Percentiles rank a stretch among this genome's conserved stretches.
These are phyloP conservation scores for Liolophura sinensis DNA, from an alignment of 1,140 invertebrate species.

Conservation along the genomic window DNA sequence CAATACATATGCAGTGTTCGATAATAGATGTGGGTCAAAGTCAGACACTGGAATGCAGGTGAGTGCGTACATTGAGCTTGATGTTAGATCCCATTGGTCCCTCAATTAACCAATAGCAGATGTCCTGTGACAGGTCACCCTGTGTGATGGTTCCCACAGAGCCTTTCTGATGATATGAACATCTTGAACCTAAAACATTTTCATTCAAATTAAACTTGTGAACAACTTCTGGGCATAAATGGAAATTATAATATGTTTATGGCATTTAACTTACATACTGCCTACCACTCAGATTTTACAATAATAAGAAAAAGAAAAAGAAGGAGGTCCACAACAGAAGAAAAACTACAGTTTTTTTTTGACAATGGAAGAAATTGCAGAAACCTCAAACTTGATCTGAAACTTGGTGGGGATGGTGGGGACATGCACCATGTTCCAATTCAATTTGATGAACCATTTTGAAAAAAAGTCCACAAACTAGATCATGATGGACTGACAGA, in stretches of 20 bases:
- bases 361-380: no score
- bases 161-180: slow-evolving; percentile 62
- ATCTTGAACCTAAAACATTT: slow-evolving; percentile 15
- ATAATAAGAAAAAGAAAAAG: not conserved
- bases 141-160: slow-evolving; percentile 90
- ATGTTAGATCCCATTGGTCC: slow-evolving; percentile 94
- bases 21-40: not conserved
- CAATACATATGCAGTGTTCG: not conserved
- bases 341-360: not conserved
- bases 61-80: slow-evolving; percentile 69
- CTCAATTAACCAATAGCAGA: slow-evolving; percentile 97
- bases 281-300: no score
- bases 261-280: not conserved
- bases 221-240: no score
- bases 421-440: no score
- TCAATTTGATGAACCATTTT: no score
- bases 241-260: slow-evolving; percentile 6
- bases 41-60: not conserved
- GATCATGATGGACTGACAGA: no score
- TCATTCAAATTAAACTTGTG: not conserved
- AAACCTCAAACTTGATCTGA: no score
- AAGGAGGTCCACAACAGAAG: not conserved
- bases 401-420: no score
- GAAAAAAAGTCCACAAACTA: no score
- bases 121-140: slow-evolving; percentile 89